Conservation (phyloP, 2,113 vertebrate species). For the Upupa epops region DNA sequence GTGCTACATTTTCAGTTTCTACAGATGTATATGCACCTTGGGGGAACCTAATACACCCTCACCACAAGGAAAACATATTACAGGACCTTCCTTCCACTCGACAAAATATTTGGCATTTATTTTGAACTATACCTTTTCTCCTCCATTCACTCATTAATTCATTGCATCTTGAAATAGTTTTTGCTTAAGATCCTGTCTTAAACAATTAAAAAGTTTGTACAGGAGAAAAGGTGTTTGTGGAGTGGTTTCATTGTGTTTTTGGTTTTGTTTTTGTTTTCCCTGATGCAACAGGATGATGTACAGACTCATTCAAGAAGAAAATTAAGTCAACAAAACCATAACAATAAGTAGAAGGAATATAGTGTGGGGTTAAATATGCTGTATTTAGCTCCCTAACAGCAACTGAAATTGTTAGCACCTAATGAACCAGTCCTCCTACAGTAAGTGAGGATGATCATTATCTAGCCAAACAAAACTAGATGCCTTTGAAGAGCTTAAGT, state of each 20-base stretch:
- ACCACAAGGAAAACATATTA: not conserved
- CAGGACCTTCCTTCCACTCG: not conserved
- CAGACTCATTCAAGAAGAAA: not conserved
- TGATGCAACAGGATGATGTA: not conserved
- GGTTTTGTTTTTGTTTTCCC: accelerated
- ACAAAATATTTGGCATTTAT: not conserved
- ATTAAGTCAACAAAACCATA: not conserved
- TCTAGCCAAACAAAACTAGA: not conserved
- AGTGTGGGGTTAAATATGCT: not conserved
- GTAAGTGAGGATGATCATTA: not conserved
- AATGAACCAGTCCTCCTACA: not conserved
- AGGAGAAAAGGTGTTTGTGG: not conserved
- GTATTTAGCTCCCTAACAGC: not conserved
- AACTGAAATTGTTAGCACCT: not conserved
- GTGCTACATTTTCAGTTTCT: not conserved
- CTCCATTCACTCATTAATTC: not conserved
- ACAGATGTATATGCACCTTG: not conserved
- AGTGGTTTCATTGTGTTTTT: too few species aligned
- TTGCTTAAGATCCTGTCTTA: not conserved
- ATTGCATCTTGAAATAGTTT: not conserved
- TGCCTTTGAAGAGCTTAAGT: not conserved
- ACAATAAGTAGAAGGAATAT: not conserved
- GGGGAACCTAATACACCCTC: not conserved
- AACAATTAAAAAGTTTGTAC: not conserved
- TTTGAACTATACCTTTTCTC: not conserved